Percentiles rank a stretch among this genome's conserved stretches.
Evolutionary conservation across 2,888 invertebrate genomes (phyloP).

Genomic region (Zeuzera pyrina): DNA sequence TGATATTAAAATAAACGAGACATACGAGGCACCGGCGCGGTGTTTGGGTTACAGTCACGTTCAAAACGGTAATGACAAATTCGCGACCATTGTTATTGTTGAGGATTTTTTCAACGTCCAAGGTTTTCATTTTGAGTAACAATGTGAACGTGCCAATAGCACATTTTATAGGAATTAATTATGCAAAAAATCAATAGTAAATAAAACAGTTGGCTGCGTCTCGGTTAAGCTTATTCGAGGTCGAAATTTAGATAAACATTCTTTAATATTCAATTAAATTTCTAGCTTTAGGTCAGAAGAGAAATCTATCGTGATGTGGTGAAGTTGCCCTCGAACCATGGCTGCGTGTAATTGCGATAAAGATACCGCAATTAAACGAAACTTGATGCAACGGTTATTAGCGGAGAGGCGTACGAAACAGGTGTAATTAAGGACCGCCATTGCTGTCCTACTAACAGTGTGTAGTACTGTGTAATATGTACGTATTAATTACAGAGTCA

Average conservation of each 20-base stretch:
- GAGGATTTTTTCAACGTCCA: constrained; percentile 51
- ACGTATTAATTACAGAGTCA: constrained; percentile 50
- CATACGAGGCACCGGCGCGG: constrained; percentile 33
- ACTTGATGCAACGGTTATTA: constrained; percentile 47
- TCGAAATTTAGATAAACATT: constrained; percentile 27
- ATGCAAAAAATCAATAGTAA: constrained; percentile 31
- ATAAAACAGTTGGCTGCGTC: too few relatives aligned
- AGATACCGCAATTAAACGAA: constrained; percentile 51
- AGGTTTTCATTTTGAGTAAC: constrained; percentile 56
- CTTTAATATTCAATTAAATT: constrained; percentile 51
- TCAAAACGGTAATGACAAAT: constrained; percentile 58
- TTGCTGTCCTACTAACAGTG: constrained; percentile 19
- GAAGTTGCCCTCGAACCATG: constrained; percentile 53
- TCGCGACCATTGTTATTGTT: constrained; percentile 54
- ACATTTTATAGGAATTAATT: constrained; percentile 52
- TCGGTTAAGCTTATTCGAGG: not conserved
- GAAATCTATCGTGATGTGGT: constrained; percentile 50
- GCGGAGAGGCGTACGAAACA: constrained; percentile 24
- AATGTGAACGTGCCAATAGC: constrained; percentile 58
- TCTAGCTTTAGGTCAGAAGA: constrained; percentile 41
- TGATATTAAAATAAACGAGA: constrained; percentile 57
- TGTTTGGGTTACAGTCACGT: constrained; percentile 62
- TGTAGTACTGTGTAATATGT: constrained; percentile 11
- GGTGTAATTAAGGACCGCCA: constrained; percentile 23
- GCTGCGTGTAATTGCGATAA: constrained; percentile 68